Conservation (phyloP, 2,797 vertebrate species). For the Protosalanx chinensis region DNA sequence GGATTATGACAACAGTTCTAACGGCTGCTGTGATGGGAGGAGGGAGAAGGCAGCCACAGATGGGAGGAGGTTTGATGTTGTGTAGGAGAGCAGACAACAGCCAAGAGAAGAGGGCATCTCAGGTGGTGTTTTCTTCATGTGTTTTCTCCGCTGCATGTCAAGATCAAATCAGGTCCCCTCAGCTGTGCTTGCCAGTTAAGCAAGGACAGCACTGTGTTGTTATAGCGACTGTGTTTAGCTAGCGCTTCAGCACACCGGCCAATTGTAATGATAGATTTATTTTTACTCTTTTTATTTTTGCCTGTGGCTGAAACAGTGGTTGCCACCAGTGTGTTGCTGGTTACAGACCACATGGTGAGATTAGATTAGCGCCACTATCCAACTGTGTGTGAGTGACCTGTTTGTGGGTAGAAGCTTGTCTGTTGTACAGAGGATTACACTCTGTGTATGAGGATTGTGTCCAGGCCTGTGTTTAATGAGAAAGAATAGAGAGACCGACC, state of each 20-base stretch:
- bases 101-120: not conserved
- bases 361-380: slow-evolving; percentile 8
- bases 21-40: not conserved
- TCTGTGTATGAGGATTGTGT: not conserved
- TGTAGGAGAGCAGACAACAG: not conserved
- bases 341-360: slow-evolving; percentile 13
- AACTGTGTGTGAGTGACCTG: not conserved
- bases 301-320: not conserved
- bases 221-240: not conserved
- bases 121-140: not conserved
- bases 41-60: not conserved
- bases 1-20: not conserved
- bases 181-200: too few species aligned
- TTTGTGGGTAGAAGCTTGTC: not conserved
- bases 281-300: not conserved
- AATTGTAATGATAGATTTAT: not conserved
- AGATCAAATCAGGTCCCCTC: not conserved
- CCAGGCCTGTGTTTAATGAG: too few species aligned
- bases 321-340: slow-evolving; percentile 21
- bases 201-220: not conserved
- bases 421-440: too few species aligned
- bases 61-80: not conserved
- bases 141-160: not conserved
- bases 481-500: not conserved
- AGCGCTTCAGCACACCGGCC: not conserved